A percentile compares a stretch with the other conserved stretches of the same genome.
These are phyloP conservation scores for Antechinus flavipes DNA, from an alignment of 2,113 vertebrate species.

Conservation along the genomic window DNA sequence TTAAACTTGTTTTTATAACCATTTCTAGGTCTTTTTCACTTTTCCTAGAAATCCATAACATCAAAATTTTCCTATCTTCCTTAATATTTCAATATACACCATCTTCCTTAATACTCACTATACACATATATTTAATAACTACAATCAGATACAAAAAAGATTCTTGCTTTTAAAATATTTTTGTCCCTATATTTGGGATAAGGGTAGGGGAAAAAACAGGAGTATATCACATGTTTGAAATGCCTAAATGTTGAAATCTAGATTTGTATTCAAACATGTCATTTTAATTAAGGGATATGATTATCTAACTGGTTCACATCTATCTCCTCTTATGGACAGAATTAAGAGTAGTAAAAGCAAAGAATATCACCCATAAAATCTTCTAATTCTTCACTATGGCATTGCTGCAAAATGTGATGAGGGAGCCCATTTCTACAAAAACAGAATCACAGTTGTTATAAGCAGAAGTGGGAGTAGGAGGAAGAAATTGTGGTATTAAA, in stretches of 20 bases:
- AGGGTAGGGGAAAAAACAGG: not conserved
- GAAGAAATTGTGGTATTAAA: not conserved
- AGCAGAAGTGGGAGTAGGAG: not conserved
- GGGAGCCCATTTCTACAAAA: not conserved
- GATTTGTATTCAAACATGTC: not conserved
- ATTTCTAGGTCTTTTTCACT: not conserved
- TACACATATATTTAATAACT: not conserved
- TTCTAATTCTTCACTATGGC: not conserved
- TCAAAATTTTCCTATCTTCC: not conserved
- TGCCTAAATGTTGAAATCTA: not conserved
- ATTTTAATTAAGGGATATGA: not conserved
- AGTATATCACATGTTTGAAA: not conserved
- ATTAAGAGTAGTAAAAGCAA: not conserved
- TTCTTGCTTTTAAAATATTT: not conserved
- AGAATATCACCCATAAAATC: not conserved
- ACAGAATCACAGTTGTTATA: not conserved
- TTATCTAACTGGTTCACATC: no score
- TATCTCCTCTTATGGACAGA: not conserved
- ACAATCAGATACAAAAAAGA: not conserved
- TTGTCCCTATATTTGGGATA: fast-evolving
- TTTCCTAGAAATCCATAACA: not conserved
- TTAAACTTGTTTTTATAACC: not conserved
- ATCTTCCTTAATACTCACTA: not conserved
- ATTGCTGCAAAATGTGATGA: not conserved
- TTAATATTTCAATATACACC: not conserved